A percentile compares a stretch with the other conserved stretches of the same genome.
Evolutionary conservation across 2,797 vertebrate genomes (phyloP).

Genomic region (Lutjanus campechanus): DNA sequence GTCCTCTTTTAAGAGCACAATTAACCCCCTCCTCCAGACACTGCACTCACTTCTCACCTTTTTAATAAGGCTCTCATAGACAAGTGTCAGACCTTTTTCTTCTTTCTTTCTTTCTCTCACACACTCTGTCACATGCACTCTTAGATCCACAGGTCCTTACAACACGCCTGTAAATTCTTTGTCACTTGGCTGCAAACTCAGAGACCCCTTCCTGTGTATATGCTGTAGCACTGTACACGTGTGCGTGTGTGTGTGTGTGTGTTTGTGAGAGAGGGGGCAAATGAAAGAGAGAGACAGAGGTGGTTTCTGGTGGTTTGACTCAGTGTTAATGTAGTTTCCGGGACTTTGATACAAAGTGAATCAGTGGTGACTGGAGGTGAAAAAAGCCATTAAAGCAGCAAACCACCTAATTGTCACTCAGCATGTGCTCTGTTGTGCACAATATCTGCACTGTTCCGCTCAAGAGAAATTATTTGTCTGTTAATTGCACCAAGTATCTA

Average conservation of each 20-base stretch:
- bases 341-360: slow-evolving; percentile 83
- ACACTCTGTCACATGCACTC: slow-evolving; percentile 56
- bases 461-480: slow-evolving; percentile 7
- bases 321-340: slow-evolving; percentile 77
- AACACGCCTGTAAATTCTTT: slow-evolving; percentile 85
- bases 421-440: slow-evolving; percentile 37
- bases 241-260: slow-evolving; percentile 18
- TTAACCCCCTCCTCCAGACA: slow-evolving; percentile 86
- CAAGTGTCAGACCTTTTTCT: slow-evolving; percentile 72
- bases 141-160: slow-evolving; percentile 64
- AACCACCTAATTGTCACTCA: slow-evolving; percentile 68
- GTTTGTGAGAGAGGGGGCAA: slow-evolving; percentile 26
- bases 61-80: slow-evolving; percentile 88
- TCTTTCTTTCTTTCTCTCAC: slow-evolving; percentile 39
- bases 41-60: slow-evolving; percentile 90
- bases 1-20: slow-evolving; percentile 87
- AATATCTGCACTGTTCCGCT: slow-evolving; percentile 25
- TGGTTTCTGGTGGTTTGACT: slow-evolving; percentile 75
- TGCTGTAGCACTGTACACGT: slow-evolving; percentile 46
- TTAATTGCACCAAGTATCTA: slow-evolving; percentile 13
- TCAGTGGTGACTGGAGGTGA: slow-evolving; percentile 78
- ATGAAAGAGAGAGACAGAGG: slow-evolving; percentile 56
- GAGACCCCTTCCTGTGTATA: slow-evolving; percentile 70
- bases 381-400: slow-evolving; percentile 62
- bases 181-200: slow-evolving; percentile 81